Evolutionary conservation across 2,113 vertebrate species (phyloP).

Genomic region (Clarias gariepinus): DNA sequence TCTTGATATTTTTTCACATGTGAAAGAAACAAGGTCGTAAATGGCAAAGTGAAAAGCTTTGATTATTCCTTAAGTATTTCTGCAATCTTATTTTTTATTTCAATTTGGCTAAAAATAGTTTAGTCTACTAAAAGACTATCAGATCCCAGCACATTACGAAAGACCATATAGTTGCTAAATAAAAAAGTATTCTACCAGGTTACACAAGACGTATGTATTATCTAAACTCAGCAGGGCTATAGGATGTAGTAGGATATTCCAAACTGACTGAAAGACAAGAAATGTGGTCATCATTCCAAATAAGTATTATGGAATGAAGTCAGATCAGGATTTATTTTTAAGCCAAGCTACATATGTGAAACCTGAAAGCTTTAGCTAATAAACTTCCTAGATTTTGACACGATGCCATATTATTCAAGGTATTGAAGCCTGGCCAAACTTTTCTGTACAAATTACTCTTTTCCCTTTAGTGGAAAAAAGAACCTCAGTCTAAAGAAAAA

Average conservation of each 20-base stretch:
- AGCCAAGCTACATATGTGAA: constrained; percentile 4
- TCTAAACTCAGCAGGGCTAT: not conserved
- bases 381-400: constrained; percentile 12
- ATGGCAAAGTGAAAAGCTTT: not conserved
- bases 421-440: constrained; percentile 13
- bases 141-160: not conserved
- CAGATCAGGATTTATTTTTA: not conserved
- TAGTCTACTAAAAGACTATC: not conserved
- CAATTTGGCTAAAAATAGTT: not conserved
- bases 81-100: not conserved
- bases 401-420: constrained; percentile 37
- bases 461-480: constrained; percentile 45
- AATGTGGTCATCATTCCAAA: constrained; percentile 1
- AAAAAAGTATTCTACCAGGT: not conserved
- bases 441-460: constrained; percentile 36
- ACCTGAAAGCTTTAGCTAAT: constrained; percentile 24
- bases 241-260: constrained; percentile 8
- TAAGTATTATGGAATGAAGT: constrained; percentile 12
- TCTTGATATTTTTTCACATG: not conserved
- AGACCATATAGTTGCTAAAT: not conserved
- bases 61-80: not conserved
- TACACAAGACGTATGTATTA: not conserved
- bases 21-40: not conserved
- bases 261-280: constrained; percentile 19
- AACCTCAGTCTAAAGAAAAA: constrained; percentile 25